Percentiles rank a stretch among this genome's conserved stretches.
Conservation (phyloP, 2,888 invertebrate genomes). For the Bimastos eiseni region DNA sequence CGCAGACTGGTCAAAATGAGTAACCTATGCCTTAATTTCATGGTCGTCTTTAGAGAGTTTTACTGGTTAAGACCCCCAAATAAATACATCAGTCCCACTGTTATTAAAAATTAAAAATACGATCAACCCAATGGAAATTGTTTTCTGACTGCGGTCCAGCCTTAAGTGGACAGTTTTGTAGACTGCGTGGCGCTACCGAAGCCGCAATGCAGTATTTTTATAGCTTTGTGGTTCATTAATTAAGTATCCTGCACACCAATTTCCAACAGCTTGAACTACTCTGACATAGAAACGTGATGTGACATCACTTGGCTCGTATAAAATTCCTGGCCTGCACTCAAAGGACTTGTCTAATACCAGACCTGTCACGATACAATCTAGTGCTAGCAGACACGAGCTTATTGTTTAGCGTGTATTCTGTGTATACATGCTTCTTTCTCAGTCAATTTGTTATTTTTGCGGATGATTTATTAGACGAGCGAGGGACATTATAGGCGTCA, state of each 20-base stretch:
- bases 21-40: too few species aligned
- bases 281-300: too few species aligned
- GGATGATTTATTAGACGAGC: not conserved
- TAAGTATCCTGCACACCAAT: not conserved
- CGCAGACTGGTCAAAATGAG: not conserved
- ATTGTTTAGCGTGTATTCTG: not conserved
- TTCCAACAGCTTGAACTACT: not conserved
- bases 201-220: too few species aligned
- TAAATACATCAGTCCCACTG: too few species aligned
- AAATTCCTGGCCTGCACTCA: too few species aligned
- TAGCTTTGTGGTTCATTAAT: not conserved
- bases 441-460: conserved; percentile 1
- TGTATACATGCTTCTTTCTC: not conserved
- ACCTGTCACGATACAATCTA: not conserved
- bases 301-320: not conserved
- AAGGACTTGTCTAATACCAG: not conserved
- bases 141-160: too few species aligned
- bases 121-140: not conserved
- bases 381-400: not conserved
- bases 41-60: too few species aligned
- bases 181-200: too few species aligned
- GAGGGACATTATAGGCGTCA: not conserved
- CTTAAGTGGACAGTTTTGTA: too few species aligned
- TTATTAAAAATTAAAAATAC: too few species aligned
- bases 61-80: too few species aligned